These are phyloP conservation scores for Sitobion miscanthi DNA, from an alignment of 1,140 invertebrate species.

Conservation along the genomic window DNA sequence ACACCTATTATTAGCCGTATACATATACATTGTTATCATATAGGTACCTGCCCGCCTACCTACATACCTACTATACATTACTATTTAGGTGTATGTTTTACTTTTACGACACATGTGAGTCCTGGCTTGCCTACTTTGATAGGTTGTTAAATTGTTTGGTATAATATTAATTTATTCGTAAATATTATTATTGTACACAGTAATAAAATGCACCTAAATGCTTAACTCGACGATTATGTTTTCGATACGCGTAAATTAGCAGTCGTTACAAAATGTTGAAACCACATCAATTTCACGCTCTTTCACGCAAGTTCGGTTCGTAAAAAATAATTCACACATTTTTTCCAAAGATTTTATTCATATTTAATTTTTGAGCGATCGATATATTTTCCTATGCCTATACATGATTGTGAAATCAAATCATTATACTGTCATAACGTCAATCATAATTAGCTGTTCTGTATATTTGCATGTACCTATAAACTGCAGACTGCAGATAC, in stretches of 20 bases:
- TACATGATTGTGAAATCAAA: slow-evolving; percentile 11
- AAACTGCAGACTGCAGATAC: neutral
- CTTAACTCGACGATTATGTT: slow-evolving; percentile 14
- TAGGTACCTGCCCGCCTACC: neutral
- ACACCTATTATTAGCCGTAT: neutral
- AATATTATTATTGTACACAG: neutral
- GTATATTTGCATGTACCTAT: neutral
- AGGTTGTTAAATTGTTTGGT: neutral
- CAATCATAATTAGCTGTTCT: neutral
- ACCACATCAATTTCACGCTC: slow-evolving; percentile 31
- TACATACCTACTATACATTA: neutral
- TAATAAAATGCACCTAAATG: slow-evolving; percentile 18
- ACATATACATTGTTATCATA: neutral
- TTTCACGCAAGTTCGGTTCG: slow-evolving; percentile 6
- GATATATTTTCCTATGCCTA: neutral
- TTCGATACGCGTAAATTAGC: slow-evolving; percentile 18
- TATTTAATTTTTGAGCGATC: slow-evolving; percentile 11
- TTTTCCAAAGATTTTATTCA: neutral
- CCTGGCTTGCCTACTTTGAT: neutral
- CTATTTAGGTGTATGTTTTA: neutral
- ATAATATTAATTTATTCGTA: neutral
- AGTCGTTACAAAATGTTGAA: slow-evolving; percentile 32
- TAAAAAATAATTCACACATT: neutral
- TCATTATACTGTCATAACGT: neutral
- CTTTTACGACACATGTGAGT: neutral